phyloP scores from a whole-genome alignment of 2,888 invertebrate genomes.

The Tachina lurida region DNA sequence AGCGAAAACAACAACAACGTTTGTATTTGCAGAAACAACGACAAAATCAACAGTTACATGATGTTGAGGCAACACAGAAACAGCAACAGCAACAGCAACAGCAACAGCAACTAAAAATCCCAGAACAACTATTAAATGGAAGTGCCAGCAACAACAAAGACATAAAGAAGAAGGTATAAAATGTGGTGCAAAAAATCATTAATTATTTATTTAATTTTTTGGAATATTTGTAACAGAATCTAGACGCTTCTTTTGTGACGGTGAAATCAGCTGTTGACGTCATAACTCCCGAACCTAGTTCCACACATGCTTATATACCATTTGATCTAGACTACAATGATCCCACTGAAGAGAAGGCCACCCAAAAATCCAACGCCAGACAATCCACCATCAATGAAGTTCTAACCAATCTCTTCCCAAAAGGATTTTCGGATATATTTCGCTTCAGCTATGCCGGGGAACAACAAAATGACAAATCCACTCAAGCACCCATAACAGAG shows the following conservation, averaged over 20 bases:
- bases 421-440: constrained; percentile 80
- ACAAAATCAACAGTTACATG: constrained; percentile 58
- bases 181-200: neutral
- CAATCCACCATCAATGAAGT: constrained; percentile 78
- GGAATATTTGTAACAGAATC: constrained; percentile 26
- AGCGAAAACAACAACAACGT: constrained; percentile 48
- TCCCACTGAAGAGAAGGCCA: constrained; percentile 62
- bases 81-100: constrained; percentile 53
- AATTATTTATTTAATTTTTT: neutral
- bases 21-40: constrained; percentile 52
- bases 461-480: constrained; percentile 45
- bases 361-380: constrained; percentile 63
- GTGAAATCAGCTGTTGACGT: constrained; percentile 42
- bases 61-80: constrained; percentile 38
- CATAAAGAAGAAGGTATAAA: constrained; percentile 75
- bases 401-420: constrained; percentile 78
- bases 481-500: neutral
- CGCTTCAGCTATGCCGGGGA: constrained; percentile 77
- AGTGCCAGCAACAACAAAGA: constrained; percentile 73
- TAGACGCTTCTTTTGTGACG: constrained; percentile 44
- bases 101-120: constrained; percentile 44
- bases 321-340: constrained; percentile 76
- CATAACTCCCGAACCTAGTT: constrained; percentile 64
- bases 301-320: constrained; percentile 78
- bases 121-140: constrained; percentile 55